phyloP scores from a whole-genome alignment of 2,797 vertebrate genomes.

The Sebastes hubbsi region DNA sequence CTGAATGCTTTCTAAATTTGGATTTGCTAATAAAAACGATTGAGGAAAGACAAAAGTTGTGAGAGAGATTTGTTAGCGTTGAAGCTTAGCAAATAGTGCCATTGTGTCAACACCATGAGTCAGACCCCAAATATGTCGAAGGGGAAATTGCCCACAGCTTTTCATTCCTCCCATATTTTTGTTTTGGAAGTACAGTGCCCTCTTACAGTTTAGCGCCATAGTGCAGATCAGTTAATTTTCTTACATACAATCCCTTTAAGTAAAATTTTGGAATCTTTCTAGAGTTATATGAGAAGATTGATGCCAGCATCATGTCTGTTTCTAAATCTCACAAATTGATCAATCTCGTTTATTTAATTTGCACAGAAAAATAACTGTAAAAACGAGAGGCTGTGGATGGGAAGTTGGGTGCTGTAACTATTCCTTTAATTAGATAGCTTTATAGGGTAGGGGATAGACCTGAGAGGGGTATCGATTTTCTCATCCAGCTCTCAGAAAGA shows the following conservation, averaged over 20 bases:
- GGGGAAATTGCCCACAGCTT: neutral
- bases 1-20: neutral
- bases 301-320: neutral
- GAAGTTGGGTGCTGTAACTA: neutral
- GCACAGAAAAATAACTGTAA: neutral
- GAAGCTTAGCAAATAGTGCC: neutral
- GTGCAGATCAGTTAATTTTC: neutral
- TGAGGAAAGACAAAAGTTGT: neutral
- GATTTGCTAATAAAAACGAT: neutral
- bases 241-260: too few species aligned
- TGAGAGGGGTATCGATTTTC: neutral
- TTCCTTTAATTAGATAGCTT: too few species aligned
- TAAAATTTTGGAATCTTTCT: too few species aligned
- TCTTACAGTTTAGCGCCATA: neutral
- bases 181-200: neutral
- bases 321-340: neutral
- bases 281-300: too few species aligned
- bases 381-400: neutral
- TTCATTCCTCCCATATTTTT: neutral
- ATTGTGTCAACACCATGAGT: neutral
- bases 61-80: too few species aligned
- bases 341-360: neutral
- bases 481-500: neutral
- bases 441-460: neutral
- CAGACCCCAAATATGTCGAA: neutral